Evolutionary conservation across 1,140 invertebrate species (phyloP), one percentile per base, ranked within the genome.

Genomic region (Hermatobates lingyangjiaoensis): DNA sequence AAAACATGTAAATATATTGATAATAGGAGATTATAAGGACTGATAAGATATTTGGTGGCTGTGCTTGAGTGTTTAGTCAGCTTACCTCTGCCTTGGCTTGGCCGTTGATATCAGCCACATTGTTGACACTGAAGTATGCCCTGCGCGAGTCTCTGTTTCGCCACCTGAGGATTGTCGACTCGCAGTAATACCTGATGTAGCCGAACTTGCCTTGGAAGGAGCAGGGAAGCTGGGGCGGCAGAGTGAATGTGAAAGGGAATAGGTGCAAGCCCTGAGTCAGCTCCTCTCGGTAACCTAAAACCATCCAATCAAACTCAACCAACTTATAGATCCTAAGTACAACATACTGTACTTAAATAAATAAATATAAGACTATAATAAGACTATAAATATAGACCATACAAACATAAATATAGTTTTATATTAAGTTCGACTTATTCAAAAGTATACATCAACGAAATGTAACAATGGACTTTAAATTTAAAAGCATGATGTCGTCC

Each of bases 201-300:
- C 70, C 71, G 52, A 62, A 61, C 1, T 65, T 58, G 27, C 68
- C 68, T 55, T 67, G 63, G 57, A 71, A 73, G 12, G 68, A 71
- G 1, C 67, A 64, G 0, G 71, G 71, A 15, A 70, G 54, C 55
- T 64, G 64, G n/a, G 60, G 57, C 15, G 69, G 69, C 15, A 73
- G 59, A 28, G 60, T 62, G 58, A 70, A 70, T 48, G 64, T 61
- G 56, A 73, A 72, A 4, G 67, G 66, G 56, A 70, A 73, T 14
- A 60, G 58, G 53, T 68, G 66, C n/a, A 58, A 47, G 23, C 70
- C 71, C 1, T 64, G 58, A 14, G 63, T 55, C 12, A 64, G 57
- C 51, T 58, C 30, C 47, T 64, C 62, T 34, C 58, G 55, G 26
- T 56, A 58, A 48, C 59, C 63, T 64, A 51, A 3, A 21, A 4